Evolutionary conservation across 2,797 vertebrate genomes (phyloP).

Genomic region (Sebastes umbrosus): DNA sequence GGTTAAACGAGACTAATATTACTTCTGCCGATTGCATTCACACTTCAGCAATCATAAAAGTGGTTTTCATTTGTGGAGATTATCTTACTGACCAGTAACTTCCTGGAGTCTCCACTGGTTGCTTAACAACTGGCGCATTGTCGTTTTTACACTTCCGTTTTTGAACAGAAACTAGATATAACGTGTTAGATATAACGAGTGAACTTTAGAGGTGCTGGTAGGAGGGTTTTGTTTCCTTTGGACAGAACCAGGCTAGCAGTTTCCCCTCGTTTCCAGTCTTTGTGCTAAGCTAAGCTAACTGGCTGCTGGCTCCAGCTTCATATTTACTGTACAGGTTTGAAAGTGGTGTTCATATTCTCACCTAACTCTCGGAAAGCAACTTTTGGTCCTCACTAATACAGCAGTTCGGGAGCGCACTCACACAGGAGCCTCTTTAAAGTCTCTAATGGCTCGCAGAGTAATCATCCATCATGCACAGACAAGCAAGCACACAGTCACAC

Average conservation of each 20-base stretch:
- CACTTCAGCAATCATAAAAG: no score
- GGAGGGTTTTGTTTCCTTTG: no score
- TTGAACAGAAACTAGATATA: not conserved
- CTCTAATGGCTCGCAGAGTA: conserved; percentile 27
- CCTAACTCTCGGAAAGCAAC: not conserved
- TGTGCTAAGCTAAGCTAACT: no score
- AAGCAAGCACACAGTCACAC: not conserved
- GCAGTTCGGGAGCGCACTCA: not conserved
- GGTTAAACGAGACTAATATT: no score
- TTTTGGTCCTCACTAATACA: conserved; percentile 17
- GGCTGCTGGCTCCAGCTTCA: not conserved
- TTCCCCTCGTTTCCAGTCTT: no score
- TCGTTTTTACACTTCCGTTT: not conserved
- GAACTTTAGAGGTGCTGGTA: not conserved
- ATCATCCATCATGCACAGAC: conserved; percentile 48
- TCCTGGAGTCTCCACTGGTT: not conserved
- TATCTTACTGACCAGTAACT: not conserved
- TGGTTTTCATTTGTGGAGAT: no score
- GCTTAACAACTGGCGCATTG: not conserved
- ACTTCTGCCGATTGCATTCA: no score
- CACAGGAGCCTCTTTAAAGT: conserved; percentile 15
- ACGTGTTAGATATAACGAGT: not conserved
- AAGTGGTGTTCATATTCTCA: not conserved
- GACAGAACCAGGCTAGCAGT: no score
- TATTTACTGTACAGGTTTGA: not conserved